These are phyloP conservation scores for Nebria salina DNA, from an alignment of 2,888 invertebrate genomes.

Conservation along the genomic window DNA sequence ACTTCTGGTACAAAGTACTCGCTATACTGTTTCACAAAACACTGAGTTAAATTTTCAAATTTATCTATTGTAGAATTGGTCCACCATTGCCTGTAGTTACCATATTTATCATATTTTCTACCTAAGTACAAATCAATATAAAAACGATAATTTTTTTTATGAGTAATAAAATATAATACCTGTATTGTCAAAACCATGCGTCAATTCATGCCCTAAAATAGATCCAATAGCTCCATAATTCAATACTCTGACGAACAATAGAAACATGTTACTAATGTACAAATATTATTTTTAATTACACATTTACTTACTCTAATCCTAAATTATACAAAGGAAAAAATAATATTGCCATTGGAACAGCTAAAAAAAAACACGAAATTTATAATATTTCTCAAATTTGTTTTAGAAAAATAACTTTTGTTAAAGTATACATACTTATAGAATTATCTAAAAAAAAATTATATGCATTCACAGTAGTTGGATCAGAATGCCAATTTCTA, in stretches of 20 bases:
- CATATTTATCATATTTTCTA: conserved; percentile 84
- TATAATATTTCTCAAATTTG: no score
- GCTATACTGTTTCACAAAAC: conserved; percentile 87
- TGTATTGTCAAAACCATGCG: conserved; percentile 69
- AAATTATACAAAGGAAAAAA: conserved; percentile 86
- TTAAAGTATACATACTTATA: conserved; percentile 71
- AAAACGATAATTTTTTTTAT: not conserved
- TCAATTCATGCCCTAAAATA: conserved; percentile 78
- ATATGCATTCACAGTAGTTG: conserved; percentile 83
- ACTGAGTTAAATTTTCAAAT: conserved; percentile 80
- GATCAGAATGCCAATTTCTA: conserved; percentile 78
- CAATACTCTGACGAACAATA: conserved; percentile 69
- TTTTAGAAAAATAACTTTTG: not conserved
- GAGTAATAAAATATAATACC: conserved; percentile 53
- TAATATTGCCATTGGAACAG: conserved; percentile 84
- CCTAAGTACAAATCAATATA: conserved; percentile 63
- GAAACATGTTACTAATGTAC: not conserved
- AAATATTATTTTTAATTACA: conserved; percentile 34
- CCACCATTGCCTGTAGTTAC: conserved; percentile 93
- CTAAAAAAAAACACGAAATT: conserved; percentile 66
- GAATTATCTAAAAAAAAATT: conserved; percentile 83
- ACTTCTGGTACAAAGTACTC: conserved; percentile 73
- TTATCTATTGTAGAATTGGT: conserved; percentile 77
- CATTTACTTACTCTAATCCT: conserved; percentile 79
- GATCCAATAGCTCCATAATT: conserved; percentile 86